Conservation (phyloP, 2,888 invertebrate genomes). For the Margaritifera margaritifera region DNA sequence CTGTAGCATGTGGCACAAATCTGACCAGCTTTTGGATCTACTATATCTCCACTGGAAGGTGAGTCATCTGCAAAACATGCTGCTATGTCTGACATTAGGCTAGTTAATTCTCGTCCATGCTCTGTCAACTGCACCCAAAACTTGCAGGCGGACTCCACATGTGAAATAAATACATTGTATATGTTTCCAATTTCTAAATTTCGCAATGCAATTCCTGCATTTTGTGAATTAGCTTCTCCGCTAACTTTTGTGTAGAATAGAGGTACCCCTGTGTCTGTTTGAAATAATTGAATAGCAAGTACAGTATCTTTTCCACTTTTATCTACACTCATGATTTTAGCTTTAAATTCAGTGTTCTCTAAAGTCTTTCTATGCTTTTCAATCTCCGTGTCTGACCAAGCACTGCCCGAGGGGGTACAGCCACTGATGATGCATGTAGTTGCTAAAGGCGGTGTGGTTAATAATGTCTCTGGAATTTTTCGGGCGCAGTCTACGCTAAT, state of each 20-base stretch:
- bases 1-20: slow-evolving; percentile 43
- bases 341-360: slow-evolving; percentile 40
- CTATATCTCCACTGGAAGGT: slow-evolving; percentile 38
- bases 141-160: slow-evolving; percentile 44
- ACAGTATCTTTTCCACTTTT: slow-evolving; percentile 9
- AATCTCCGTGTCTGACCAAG: slow-evolving; percentile 34
- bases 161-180: slow-evolving; percentile 37
- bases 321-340: slow-evolving; percentile 27
- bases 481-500: slow-evolving; percentile 46
- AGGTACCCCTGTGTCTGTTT: too few species aligned
- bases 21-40: slow-evolving; percentile 31
- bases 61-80: slow-evolving; percentile 38
- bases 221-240: neutral
- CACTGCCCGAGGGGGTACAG: slow-evolving; percentile 25
- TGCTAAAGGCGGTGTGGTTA: slow-evolving; percentile 55
- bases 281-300: slow-evolving; percentile 3
- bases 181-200: slow-evolving; percentile 23
- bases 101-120: slow-evolving; percentile 38
- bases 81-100: slow-evolving; percentile 42
- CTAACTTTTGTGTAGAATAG: too few species aligned
- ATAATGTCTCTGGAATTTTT: slow-evolving; percentile 49
- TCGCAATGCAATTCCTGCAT: slow-evolving; percentile 20
- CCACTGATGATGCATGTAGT: slow-evolving; percentile 52
- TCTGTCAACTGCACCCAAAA: slow-evolving; percentile 47
- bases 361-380: slow-evolving; percentile 32